phyloP scores from a whole-genome alignment of 2,797 vertebrate genomes.

The Fundulus diaphanus region DNA sequence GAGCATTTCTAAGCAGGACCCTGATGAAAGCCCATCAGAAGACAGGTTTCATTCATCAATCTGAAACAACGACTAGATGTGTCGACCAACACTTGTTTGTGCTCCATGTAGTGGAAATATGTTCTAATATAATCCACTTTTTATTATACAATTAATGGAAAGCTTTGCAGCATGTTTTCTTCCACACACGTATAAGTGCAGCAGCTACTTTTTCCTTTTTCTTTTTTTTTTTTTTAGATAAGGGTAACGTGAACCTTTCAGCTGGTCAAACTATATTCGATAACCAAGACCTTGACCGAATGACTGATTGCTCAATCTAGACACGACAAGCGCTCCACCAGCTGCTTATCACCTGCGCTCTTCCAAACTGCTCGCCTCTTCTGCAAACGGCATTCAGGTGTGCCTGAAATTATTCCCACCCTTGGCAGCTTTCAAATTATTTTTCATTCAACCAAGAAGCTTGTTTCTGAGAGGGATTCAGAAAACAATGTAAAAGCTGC shows the following conservation, averaged over 20 bases:
- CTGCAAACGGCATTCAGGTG: slow-evolving; percentile 1
- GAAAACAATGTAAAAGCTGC: neutral
- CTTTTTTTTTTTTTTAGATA: slow-evolving; percentile 54
- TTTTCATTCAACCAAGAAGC: neutral
- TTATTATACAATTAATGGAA: neutral
- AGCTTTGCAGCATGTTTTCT: slow-evolving; percentile 4
- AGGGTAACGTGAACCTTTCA: slow-evolving; percentile 63
- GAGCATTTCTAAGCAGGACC: slow-evolving; percentile 49
- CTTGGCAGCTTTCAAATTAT: neutral
- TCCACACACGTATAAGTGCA: neutral
- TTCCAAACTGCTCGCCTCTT: slow-evolving; percentile 52
- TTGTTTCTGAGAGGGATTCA: neutral
- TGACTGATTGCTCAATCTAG: slow-evolving; percentile 49
- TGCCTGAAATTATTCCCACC: neutral
- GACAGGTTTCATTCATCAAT: slow-evolving; percentile 12
- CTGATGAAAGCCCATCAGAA: slow-evolving; percentile 15
- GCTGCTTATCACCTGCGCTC: slow-evolving; percentile 62
- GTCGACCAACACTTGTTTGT: neutral
- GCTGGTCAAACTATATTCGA: slow-evolving; percentile 68
- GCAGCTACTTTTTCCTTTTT: too few relatives aligned
- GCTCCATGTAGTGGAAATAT: neutral
- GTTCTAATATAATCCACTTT: neutral
- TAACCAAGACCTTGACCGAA: slow-evolving; percentile 57
- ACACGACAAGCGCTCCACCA: slow-evolving; percentile 61
- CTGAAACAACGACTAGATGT: neutral